phyloP scores from a whole-genome alignment of 2,888 invertebrate genomes.

The Coremacera marginata region DNA sequence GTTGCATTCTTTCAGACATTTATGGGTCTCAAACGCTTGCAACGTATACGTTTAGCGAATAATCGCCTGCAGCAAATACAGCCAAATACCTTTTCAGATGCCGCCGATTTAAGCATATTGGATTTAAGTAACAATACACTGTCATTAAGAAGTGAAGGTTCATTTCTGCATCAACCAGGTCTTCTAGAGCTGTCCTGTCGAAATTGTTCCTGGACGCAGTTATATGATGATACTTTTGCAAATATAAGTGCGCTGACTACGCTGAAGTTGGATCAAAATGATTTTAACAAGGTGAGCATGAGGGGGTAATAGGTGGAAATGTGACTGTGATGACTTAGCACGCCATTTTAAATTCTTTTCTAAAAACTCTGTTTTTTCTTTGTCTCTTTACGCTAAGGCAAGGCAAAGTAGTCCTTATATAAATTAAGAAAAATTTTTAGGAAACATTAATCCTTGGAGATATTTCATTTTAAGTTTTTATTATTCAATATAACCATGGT shows the following conservation, averaged over 20 bases:
- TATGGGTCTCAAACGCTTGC: slow-evolving; percentile 57
- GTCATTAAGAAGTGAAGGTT: slow-evolving; percentile 56
- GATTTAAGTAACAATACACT: slow-evolving; percentile 68
- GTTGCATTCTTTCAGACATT: slow-evolving; percentile 60
- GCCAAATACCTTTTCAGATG: slow-evolving; percentile 63
- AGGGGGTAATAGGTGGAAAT: background rate
- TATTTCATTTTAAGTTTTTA: no score
- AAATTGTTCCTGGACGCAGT: slow-evolving; percentile 64
- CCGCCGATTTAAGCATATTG: slow-evolving; percentile 60
- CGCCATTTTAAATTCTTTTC: background rate
- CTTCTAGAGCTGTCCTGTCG: slow-evolving; percentile 64
- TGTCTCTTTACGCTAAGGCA: no score
- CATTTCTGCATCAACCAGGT: slow-evolving; percentile 63
- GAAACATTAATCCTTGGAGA: no score
- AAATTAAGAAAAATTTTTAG: no score
- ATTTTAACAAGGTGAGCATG: slow-evolving; percentile 61
- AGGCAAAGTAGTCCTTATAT: no score
- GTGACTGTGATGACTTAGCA: background rate
- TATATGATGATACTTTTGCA: slow-evolving; percentile 65
- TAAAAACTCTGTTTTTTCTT: no score
- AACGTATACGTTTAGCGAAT: slow-evolving; percentile 63
- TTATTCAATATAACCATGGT: no score
- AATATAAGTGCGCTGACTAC: slow-evolving; percentile 62
- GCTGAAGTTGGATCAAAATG: slow-evolving; percentile 66
- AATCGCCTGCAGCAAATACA: slow-evolving; percentile 64